Conservation (phyloP, 2,113 vertebrate species). For the Sarotherodon lohbergeri region DNA sequence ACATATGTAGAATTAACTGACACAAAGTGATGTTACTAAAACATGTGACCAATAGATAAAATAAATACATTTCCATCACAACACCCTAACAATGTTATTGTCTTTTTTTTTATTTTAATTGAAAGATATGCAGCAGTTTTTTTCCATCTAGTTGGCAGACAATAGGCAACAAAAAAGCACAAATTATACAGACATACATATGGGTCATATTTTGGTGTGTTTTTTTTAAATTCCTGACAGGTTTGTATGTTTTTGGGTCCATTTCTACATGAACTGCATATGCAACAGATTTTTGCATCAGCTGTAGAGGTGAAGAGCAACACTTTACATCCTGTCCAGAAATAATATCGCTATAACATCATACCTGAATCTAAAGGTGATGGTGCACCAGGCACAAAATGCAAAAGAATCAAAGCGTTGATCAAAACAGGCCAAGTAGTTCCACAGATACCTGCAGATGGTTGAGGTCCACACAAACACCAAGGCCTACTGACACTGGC, state of each 20-base stretch:
- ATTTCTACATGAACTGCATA: neutral
- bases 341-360: neutral
- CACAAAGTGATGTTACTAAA: neutral
- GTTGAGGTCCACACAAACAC: neutral
- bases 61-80: fast-evolving
- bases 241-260: neutral
- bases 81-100: neutral
- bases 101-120: neutral
- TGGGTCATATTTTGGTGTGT: neutral
- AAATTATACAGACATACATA: neutral
- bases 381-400: neutral
- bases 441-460: neutral
- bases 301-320: neutral
- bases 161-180: neutral
- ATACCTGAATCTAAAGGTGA: neutral
- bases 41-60: neutral
- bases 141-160: neutral
- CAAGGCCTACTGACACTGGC: neutral
- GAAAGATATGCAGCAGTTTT: neutral
- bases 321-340: neutral
- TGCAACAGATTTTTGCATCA: neutral
- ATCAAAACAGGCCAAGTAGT: neutral
- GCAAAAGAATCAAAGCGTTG: neutral
- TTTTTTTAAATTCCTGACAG: neutral
- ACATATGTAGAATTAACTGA: neutral